A percentile compares a stretch with the other conserved stretches of the same genome.
Conservation (phyloP, 2,113 vertebrate species). For the Geococcyx californianus region DNA sequence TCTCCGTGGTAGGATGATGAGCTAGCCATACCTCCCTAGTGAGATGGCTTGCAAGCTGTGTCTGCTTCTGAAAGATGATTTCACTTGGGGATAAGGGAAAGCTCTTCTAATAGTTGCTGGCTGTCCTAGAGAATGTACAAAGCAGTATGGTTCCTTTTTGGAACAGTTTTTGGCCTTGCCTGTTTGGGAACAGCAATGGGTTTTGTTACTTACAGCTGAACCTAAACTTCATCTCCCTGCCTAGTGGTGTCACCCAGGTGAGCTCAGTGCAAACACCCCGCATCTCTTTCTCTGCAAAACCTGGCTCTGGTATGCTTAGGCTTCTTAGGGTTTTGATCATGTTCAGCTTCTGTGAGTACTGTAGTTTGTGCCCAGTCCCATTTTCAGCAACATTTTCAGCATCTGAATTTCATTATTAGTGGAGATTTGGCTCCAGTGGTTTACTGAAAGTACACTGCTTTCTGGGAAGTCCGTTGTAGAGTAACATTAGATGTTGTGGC, state of each 20-base stretch:
- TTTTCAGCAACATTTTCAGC: not conserved
- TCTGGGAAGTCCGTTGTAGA: constrained; percentile 24
- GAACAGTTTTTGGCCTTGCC: not conserved
- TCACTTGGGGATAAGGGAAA: not conserved
- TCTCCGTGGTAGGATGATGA: not conserved
- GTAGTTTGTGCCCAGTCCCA: not conserved
- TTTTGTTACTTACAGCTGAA: not conserved
- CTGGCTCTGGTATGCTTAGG: accelerated
- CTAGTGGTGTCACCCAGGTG: not conserved
- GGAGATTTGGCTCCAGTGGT: constrained; percentile 1
- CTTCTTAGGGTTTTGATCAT: not conserved
- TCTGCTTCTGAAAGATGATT: not conserved
- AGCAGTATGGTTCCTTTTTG: not conserved
- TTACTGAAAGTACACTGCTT: not conserved
- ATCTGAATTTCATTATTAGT: constrained; percentile 46
- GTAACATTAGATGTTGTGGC: not conserved
- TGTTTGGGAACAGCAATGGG: not conserved
- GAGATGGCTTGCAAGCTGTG: not conserved
- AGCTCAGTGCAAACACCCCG: not conserved
- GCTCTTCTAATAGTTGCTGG: not conserved
- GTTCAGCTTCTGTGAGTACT: not conserved
- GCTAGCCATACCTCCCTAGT: too few species aligned
- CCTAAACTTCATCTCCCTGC: not conserved
- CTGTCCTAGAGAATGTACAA: not conserved
- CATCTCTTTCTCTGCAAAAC: not conserved